These are phyloP conservation scores for Synergus gifuensis DNA, from an alignment of 2,888 invertebrate species.

Conservation along the genomic window DNA sequence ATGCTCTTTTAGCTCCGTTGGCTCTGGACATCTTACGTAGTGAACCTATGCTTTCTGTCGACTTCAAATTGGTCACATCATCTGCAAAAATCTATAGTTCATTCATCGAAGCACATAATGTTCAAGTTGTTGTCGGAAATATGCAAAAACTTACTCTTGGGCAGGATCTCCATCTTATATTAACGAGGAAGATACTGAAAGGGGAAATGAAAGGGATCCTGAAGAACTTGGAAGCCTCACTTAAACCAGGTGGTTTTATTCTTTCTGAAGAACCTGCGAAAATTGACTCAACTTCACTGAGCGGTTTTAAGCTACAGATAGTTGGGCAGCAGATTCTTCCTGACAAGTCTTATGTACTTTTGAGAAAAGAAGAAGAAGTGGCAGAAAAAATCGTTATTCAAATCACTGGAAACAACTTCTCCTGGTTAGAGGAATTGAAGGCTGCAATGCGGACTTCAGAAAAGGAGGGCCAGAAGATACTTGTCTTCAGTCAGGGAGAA, in stretches of 20 bases:
- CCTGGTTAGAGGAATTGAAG: slow-evolving; percentile 91
- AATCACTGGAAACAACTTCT: slow-evolving; percentile 84
- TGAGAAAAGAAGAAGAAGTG: slow-evolving; percentile 80
- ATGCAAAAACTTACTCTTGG: slow-evolving; percentile 81
- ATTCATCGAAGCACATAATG: slow-evolving; percentile 81
- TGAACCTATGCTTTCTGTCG: slow-evolving; percentile 85
- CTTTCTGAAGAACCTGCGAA: slow-evolving; percentile 84
- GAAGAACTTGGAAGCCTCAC: slow-evolving; percentile 81
- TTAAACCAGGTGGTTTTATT: slow-evolving; percentile 86
- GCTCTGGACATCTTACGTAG: slow-evolving; percentile 83
- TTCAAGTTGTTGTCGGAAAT: slow-evolving; percentile 84
- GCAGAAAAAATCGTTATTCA: slow-evolving; percentile 80
- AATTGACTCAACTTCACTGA: slow-evolving; percentile 59
- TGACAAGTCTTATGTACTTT: slow-evolving; percentile 82
- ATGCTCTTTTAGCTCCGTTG: slow-evolving; percentile 82
- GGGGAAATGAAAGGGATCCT: slow-evolving; percentile 80
- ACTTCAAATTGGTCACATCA: slow-evolving; percentile 81
- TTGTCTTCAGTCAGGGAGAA: slow-evolving; percentile 85
- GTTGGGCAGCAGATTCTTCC: slow-evolving; percentile 83
- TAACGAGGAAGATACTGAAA: slow-evolving; percentile 83
- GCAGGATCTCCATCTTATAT: slow-evolving; percentile 84
- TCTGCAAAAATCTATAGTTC: slow-evolving; percentile 80
- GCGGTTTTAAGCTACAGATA: slow-evolving; percentile 78
- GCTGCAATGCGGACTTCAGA: slow-evolving; percentile 84
- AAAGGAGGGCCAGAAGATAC: slow-evolving; percentile 81